These are phyloP conservation scores for Lasioglossum calceatum DNA, from an alignment of 2,888 invertebrate genomes.

Conservation along the genomic window DNA sequence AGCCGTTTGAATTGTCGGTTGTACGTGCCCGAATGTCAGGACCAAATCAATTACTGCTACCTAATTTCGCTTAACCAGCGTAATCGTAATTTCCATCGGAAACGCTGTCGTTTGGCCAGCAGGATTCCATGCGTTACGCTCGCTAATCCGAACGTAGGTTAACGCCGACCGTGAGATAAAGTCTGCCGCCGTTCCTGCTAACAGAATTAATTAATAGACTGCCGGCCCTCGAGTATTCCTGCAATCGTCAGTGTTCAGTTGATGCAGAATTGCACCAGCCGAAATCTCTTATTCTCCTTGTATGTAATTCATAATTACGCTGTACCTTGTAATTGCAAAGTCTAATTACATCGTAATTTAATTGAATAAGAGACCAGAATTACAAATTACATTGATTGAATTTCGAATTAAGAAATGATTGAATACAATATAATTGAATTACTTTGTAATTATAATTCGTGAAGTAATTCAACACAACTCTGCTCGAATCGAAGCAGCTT, in stretches of 20 bases:
- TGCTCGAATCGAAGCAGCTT: no score
- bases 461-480: no score
- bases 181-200: background rate
- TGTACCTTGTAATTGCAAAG: no score
- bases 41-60: background rate
- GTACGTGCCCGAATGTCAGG: background rate
- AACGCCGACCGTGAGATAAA: constrained; percentile 3
- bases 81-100: background rate
- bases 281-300: background rate
- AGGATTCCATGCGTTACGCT: background rate
- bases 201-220: constrained; percentile 1
- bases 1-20: background rate
- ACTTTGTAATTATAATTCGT: no score
- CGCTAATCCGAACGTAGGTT: background rate
- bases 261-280: no score
- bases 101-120: background rate
- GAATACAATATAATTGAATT: no score
- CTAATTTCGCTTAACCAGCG: background rate
- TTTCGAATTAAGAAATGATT: no score
- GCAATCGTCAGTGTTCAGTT: background rate
- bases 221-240: background rate
- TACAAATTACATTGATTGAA: no score
- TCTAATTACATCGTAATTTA: no score
- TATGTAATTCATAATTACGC: no score
- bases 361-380: no score